Conservation (phyloP, 2,888 invertebrate genomes). For the Nyleta sp. region DNA sequence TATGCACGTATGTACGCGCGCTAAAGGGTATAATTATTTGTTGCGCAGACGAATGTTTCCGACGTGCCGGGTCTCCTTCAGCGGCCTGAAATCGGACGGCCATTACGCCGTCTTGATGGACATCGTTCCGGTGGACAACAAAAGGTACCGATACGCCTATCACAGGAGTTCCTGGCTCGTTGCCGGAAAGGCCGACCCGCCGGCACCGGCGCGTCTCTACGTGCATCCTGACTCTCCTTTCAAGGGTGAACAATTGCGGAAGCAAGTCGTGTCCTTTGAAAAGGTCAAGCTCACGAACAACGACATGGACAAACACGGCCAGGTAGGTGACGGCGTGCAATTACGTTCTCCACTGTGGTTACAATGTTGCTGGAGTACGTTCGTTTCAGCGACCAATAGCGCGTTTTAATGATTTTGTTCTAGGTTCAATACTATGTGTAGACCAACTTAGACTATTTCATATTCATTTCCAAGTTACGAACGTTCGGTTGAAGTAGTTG, state of each 20-base stretch:
- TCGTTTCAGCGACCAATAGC: too few relatives aligned
- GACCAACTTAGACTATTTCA: too few relatives aligned
- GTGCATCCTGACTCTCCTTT: slow-evolving; percentile 92
- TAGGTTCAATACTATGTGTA: too few relatives aligned
- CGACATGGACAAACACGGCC: slow-evolving; percentile 90
- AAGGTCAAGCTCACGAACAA: slow-evolving; percentile 94
- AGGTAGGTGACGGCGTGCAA: slow-evolving; percentile 93
- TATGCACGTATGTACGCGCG: not conserved
- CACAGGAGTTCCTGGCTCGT: slow-evolving; percentile 92
- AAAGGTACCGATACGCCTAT: slow-evolving; percentile 91
- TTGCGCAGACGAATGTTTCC: slow-evolving; percentile 91
- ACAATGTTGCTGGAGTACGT: too few relatives aligned
- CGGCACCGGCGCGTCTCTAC: slow-evolving; percentile 88
- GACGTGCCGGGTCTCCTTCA: slow-evolving; percentile 89
- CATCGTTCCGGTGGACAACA: slow-evolving; percentile 91
- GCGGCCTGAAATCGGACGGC: slow-evolving; percentile 86
- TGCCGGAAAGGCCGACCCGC: slow-evolving; percentile 92
- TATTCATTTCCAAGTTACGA: too few relatives aligned
- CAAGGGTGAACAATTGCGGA: slow-evolving; percentile 89
- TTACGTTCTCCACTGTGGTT: too few relatives aligned
- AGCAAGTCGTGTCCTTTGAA: slow-evolving; percentile 92
- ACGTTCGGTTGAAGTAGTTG: too few relatives aligned
- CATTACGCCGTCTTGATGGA: slow-evolving; percentile 90
- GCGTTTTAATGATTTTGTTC: too few relatives aligned
- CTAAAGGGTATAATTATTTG: slow-evolving; percentile 46